phyloP scores from a whole-genome alignment of 2,797 vertebrate genomes.

The Sebastes aleutianus region DNA sequence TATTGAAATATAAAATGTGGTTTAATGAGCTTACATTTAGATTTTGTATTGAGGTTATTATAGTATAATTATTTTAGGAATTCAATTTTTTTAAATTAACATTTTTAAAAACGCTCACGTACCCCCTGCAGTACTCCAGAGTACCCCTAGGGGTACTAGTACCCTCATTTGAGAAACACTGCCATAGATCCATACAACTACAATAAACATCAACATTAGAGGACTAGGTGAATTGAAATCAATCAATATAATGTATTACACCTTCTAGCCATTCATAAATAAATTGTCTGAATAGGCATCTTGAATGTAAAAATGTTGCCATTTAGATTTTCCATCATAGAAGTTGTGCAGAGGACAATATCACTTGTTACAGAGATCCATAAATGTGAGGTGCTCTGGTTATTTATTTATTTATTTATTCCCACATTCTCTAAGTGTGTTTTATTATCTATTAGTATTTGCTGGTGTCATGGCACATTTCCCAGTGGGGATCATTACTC shows the following conservation, averaged over 20 bases:
- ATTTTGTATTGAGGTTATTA: not conserved
- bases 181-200: not conserved
- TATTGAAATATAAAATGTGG: not conserved
- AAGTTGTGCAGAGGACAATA: not conserved
- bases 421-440: not conserved
- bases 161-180: not conserved
- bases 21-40: not conserved
- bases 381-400: not conserved
- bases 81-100: not conserved
- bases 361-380: not conserved
- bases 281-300: not conserved
- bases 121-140: not conserved
- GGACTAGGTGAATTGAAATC: not conserved
- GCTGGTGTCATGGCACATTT: constrained; percentile 11
- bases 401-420: not conserved
- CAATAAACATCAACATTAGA: not conserved
- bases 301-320: not conserved
- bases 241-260: not conserved
- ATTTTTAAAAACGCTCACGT: not conserved
- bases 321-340: not conserved
- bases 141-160: not conserved
- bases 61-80: not conserved
- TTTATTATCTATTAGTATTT: constrained; percentile 16
- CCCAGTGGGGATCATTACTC: constrained; percentile 24
- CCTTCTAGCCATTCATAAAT: not conserved